Conservation (phyloP, 2,888 invertebrate genomes). For the Rapana venosa region DNA sequence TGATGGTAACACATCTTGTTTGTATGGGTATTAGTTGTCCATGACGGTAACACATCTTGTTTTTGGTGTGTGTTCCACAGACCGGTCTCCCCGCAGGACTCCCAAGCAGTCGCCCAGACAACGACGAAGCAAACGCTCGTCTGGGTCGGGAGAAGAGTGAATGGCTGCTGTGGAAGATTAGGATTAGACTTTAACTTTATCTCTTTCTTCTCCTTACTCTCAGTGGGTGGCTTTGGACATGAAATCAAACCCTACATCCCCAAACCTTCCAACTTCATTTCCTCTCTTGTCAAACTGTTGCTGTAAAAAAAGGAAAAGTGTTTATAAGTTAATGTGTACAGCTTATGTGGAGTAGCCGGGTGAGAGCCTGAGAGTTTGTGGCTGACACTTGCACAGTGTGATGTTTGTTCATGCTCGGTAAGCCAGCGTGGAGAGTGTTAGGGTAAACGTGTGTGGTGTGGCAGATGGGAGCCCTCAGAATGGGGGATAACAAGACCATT, state of each 20-base stretch:
- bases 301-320: background rate
- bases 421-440: too few relatives aligned
- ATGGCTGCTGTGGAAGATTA: too few relatives aligned
- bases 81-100: conserved; percentile 75
- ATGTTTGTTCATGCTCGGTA: too few relatives aligned
- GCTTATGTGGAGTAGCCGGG: too few relatives aligned
- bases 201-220: background rate
- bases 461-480: too few relatives aligned
- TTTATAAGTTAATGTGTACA: background rate
- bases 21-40: too few relatives aligned
- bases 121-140: conserved; percentile 70
- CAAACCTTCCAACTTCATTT: background rate
- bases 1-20: too few relatives aligned
- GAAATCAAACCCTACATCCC: background rate
- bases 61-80: conserved; percentile 59
- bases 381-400: too few relatives aligned
- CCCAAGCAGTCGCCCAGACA: conserved; percentile 74
- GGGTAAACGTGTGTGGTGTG: too few relatives aligned
- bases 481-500: too few relatives aligned
- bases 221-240: background rate
- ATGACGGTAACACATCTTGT: too few relatives aligned
- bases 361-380: too few relatives aligned
- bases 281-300: background rate
- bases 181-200: background rate
- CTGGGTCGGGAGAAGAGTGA: conserved; percentile 68